phyloP scores from a whole-genome alignment of 2,113 vertebrate species.

The Rhabdornis inornatus region DNA sequence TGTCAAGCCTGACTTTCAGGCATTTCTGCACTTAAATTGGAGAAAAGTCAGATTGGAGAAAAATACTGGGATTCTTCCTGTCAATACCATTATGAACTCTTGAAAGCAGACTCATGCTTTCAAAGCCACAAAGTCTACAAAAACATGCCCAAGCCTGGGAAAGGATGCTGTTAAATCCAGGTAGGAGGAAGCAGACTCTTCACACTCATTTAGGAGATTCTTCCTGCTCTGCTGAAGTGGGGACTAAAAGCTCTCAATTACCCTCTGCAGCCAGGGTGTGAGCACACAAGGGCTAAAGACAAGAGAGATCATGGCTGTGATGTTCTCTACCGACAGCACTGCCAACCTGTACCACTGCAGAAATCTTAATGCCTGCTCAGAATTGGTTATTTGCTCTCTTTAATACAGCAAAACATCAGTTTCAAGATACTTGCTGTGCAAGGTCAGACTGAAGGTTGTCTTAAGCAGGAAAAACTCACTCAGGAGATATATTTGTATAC shows the following conservation, averaged over 20 bases:
- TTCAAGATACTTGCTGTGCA: background rate
- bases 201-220: background rate
- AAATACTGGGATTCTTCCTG: background rate
- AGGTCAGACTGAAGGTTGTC: background rate
- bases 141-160: background rate
- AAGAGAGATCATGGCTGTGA: background rate
- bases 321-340: background rate
- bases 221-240: background rate
- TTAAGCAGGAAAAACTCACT: background rate
- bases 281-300: accelerated
- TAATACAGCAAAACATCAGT: background rate
- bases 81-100: background rate
- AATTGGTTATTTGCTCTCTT: background rate
- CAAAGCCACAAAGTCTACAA: background rate
- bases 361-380: background rate
- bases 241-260: background rate
- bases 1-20: background rate
- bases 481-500: background rate
- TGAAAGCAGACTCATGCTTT: background rate
- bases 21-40: background rate
- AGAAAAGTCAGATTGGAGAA: background rate
- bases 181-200: background rate
- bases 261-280: background rate
- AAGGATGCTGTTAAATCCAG: background rate
- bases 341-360: background rate